These are phyloP conservation scores for Drosophila virilis DNA, from an alignment of 1,140 invertebrate genomes.

Conservation along the genomic window DNA sequence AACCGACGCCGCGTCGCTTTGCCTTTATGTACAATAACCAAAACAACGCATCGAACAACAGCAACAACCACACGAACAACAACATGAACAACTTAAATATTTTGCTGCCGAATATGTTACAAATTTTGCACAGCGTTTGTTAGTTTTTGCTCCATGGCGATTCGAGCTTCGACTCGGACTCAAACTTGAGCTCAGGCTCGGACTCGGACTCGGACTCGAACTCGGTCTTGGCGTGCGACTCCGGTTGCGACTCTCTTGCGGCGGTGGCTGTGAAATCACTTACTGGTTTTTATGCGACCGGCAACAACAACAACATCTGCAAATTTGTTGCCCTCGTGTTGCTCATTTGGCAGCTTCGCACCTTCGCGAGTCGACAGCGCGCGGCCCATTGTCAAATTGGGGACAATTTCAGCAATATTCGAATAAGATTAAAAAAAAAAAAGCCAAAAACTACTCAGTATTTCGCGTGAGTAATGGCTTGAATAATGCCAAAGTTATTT, in stretches of 20 bases:
- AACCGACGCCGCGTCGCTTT: constrained; percentile 46
- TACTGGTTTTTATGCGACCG: constrained; percentile 75
- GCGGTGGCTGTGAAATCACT: constrained; percentile 57
- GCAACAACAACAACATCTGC: constrained; percentile 57
- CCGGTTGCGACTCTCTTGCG: constrained; percentile 11
- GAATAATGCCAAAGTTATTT: constrained; percentile 6
- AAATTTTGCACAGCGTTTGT: constrained; percentile 72
- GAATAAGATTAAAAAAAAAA: constrained; percentile 38
- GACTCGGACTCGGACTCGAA: constrained; percentile 14
- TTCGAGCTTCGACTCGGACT: constrained; percentile 27
- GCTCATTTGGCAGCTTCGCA: constrained; percentile 76
- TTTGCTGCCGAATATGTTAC: constrained; percentile 76
- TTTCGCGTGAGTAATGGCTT: constrained; percentile 27
- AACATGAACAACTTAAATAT: constrained; percentile 69
- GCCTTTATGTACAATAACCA: constrained; percentile 49
- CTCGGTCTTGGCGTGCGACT: neutral
- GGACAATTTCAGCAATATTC: constrained; percentile 48
- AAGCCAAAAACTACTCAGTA: neutral
- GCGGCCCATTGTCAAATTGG: constrained; percentile 53
- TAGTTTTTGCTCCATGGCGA: constrained; percentile 62
- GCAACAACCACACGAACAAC: constrained; percentile 36
- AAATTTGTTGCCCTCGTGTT: constrained; percentile 77
- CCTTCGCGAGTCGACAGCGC: constrained; percentile 41
- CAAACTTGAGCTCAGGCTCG: neutral
- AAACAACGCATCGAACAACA: constrained; percentile 45